These are phyloP conservation scores for Polydrusus pterygomalis DNA, from an alignment of 2,888 invertebrate species.

Conservation along the genomic window DNA sequence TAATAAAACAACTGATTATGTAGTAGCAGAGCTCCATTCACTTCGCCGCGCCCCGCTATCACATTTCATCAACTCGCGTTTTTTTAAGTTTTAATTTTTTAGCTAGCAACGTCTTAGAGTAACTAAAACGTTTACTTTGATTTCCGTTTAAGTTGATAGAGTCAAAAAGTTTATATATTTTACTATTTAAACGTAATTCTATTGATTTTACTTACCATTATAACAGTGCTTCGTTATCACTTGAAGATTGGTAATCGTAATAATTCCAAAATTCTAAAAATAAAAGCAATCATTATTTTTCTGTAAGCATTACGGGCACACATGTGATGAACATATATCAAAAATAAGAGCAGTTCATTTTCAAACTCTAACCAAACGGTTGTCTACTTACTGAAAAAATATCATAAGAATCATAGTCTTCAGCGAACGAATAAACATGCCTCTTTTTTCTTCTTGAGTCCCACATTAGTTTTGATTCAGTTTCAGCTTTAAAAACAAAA, in stretches of 20 bases:
- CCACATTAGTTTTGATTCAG: conserved; percentile 44
- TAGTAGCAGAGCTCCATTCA: too few relatives aligned
- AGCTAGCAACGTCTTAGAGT: too few relatives aligned
- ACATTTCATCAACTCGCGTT: too few relatives aligned
- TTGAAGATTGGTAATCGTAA: conserved; percentile 75
- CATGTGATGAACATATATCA: too few relatives aligned
- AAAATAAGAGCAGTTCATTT: too few relatives aligned
- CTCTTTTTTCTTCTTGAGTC: conserved; percentile 61
- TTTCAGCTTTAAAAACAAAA: background rate
- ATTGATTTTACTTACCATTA: conserved; percentile 58
- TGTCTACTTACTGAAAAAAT: conserved; percentile 66
- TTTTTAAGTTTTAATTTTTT: too few relatives aligned
- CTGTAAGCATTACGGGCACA: background rate
- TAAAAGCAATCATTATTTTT: background rate
- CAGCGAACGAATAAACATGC: conserved; percentile 63
- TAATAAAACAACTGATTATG: too few relatives aligned
- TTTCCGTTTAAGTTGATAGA: too few relatives aligned
- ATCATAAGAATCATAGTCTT: conserved; percentile 67
- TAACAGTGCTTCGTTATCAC: conserved; percentile 75
- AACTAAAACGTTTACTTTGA: too few relatives aligned
- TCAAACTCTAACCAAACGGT: too few relatives aligned
- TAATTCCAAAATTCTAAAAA: conserved; percentile 73
- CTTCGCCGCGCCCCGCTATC: too few relatives aligned
- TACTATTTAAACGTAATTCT: background rate
- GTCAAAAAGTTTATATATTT: too few relatives aligned